Base-by-base conservation (phyloP, 2,113 vertebrate species). In the Callocephalon fimbriatum region DNA sequence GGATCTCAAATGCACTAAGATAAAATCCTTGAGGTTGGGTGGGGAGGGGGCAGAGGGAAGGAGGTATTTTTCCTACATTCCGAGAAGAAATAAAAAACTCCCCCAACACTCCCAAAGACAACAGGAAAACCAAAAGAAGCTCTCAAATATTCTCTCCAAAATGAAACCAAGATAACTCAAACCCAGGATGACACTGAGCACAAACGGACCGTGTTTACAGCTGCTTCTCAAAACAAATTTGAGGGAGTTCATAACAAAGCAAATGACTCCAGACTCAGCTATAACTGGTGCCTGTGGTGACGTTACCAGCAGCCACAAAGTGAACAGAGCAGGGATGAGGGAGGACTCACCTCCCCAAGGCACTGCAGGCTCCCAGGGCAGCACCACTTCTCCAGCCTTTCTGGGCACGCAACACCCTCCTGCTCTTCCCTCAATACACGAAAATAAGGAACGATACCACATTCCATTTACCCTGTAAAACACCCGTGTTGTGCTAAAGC, bases 401-500 rank as follows among this genome's bases (percentile, higher is more conserved):
- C 17, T 5, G 22, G 58, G 31, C 71, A 54, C 0, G 2, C 10
- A 61, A 40, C 3, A 1, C 15, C 15, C 47, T 71, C 78, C 47
- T 23, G 9, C 59, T 88, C 67, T 50, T 65, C 88, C 68, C 54
- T 48, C 37, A 59, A 1, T 6, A 37, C 70, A 15, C 0, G 0
- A 47, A 72, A 92, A 88, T 6, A 31, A 72, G 61, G 70, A 42
- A 15, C 32, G 75, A 38, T 50, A 25, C 17, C 74, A 54, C 61
- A 27, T n/a, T 14, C 40, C 65, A 0, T 0, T 10, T 7, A n/a
- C 38, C n/a, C 63, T 40, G 63, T 8, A 45, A 35, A 53, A 63
- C 45, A 48, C 10, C 37, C 12, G 2, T 6, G 17, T 1, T n/a
- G n/a, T 9, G 44, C 37, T 51, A 75, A 0, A 1, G 35, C 7